These are phyloP conservation scores for Acanthurus tractus DNA, from an alignment of 2,797 vertebrate genomes.

Conservation along the genomic window DNA sequence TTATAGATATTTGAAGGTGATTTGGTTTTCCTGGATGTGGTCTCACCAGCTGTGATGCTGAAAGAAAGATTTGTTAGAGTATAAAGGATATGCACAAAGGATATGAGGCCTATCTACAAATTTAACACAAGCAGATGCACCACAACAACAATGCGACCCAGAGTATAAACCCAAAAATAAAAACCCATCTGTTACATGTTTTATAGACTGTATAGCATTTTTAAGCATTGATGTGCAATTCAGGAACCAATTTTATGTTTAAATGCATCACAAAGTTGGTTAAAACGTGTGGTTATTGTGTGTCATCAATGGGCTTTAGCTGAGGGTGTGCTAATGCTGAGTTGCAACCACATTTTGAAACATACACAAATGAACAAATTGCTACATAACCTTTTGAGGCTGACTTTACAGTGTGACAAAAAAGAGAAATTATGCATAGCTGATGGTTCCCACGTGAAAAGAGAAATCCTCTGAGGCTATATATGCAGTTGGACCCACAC, in stretches of 20 bases:
- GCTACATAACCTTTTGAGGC: constrained; percentile 51
- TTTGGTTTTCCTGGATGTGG: constrained; percentile 51
- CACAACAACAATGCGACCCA: constrained; percentile 27
- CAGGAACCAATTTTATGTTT: background rate
- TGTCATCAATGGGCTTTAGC: constrained; percentile 21
- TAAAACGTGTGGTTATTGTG: background rate
- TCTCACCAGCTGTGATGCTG: constrained; percentile 43
- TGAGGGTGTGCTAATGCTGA: constrained; percentile 31
- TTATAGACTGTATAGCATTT: constrained; percentile 17
- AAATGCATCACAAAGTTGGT: background rate
- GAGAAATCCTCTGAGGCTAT: constrained; percentile 34
- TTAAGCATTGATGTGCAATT: constrained; percentile 11
- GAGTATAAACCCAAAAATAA: constrained; percentile 24
- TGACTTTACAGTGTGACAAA: constrained; percentile 41
- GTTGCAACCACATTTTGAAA: constrained; percentile 39
- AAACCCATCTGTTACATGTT: constrained; percentile 14
- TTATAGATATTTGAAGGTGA: constrained; percentile 61
- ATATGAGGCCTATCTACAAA: constrained; percentile 50
- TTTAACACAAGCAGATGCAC: constrained; percentile 51
- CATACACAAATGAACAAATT: constrained; percentile 45
- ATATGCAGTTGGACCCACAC: constrained; percentile 29
- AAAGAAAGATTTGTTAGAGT: constrained; percentile 45
- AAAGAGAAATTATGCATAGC: constrained; percentile 35
- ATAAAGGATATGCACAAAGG: constrained; percentile 50
- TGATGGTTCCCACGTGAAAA: constrained; percentile 35